phyloP scores from a whole-genome alignment of 2,888 invertebrate species.

The Eristalis arbustorum region DNA sequence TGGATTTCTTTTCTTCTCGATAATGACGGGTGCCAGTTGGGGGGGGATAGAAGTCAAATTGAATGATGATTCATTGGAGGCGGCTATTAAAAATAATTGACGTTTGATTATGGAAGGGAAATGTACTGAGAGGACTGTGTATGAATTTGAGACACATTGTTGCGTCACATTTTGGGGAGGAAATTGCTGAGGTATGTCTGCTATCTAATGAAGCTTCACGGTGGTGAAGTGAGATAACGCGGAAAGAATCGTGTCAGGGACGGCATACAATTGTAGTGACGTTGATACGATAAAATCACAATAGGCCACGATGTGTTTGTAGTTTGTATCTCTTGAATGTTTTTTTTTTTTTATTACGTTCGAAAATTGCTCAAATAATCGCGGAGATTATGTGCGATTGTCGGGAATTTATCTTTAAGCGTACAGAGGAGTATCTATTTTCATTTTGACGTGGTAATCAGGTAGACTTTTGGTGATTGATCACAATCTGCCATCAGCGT shows the following conservation, averaged over 20 bases:
- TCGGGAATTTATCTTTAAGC: neutral
- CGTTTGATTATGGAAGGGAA: neutral
- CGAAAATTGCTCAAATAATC: neutral
- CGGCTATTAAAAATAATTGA: slow-evolving; percentile 54
- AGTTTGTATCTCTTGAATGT: neutral
- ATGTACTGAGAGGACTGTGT: neutral
- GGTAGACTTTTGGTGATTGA: too few relatives aligned
- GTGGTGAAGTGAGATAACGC: neutral
- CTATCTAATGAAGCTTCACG: neutral
- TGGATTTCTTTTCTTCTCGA: neutral
- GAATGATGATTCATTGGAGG: slow-evolving; percentile 26
- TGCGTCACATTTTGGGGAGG: neutral
- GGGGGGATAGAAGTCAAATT: neutral
- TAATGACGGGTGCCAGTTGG: neutral
- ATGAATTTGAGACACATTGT: neutral
- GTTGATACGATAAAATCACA: neutral
- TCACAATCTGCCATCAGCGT: too few relatives aligned
- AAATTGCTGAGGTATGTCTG: neutral
- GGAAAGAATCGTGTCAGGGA: neutral
- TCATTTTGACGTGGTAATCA: neutral
- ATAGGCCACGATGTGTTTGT: neutral
- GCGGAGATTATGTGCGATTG: neutral
- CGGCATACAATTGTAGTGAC: neutral
- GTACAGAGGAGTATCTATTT: neutral
- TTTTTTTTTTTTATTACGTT: neutral